A percentile compares a stretch with the other conserved stretches of the same genome.
Evolutionary conservation across 2,113 vertebrate genomes (phyloP).

Genomic region (Scophthalmus maximus): DNA sequence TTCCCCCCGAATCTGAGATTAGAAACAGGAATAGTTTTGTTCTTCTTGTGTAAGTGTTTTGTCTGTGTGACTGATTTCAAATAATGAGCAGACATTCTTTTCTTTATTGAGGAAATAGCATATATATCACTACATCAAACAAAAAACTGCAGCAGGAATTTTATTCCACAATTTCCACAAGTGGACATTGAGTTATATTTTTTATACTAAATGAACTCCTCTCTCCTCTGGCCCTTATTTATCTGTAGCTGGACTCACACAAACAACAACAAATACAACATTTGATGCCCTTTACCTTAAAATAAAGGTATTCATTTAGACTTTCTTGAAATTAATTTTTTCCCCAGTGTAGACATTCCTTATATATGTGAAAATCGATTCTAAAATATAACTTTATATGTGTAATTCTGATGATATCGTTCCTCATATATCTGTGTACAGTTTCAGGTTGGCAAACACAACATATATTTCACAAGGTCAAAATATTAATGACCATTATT

Average conservation of each 20-base stretch:
- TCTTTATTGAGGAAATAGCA: conserved; percentile 1
- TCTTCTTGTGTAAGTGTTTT: background rate
- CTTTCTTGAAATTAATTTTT: too few relatives aligned
- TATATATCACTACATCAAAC: background rate
- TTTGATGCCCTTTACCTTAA: background rate
- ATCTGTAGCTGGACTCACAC: conserved; percentile 1
- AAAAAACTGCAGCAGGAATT: background rate
- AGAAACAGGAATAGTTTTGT: background rate
- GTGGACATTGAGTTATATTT: too few relatives aligned
- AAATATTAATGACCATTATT: too few relatives aligned
- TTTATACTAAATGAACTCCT: background rate
- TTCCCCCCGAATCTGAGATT: background rate
- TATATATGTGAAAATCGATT: too few relatives aligned
- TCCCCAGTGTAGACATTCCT: too few relatives aligned
- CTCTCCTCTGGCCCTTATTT: background rate
- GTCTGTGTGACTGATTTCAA: background rate
- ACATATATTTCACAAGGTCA: too few relatives aligned
- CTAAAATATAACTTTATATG: too few relatives aligned
- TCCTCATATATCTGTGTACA: too few relatives aligned
- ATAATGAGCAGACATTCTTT: background rate
- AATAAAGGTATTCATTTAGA: too few relatives aligned
- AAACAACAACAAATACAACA: background rate
- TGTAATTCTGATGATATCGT: too few relatives aligned
- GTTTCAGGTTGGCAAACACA: too few relatives aligned
- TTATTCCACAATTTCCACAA: too few relatives aligned